phyloP scores from a whole-genome alignment of 2,888 invertebrate genomes.

The Boloria selene region DNA sequence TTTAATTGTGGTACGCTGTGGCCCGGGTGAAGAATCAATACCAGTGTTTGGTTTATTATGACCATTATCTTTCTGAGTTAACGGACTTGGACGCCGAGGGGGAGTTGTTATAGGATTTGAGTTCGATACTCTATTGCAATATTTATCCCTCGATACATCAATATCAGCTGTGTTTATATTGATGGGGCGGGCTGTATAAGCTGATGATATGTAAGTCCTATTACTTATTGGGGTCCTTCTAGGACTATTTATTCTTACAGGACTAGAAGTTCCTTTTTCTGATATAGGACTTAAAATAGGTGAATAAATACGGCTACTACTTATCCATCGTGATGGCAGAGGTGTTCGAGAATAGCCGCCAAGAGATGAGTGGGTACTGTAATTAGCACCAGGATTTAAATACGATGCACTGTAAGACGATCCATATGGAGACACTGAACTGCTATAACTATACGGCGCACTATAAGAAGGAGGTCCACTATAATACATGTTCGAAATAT shows the following conservation, averaged over 20 bases:
- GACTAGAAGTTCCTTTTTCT: slow-evolving; percentile 63
- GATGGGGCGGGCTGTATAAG: slow-evolving; percentile 83
- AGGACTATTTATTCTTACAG: slow-evolving; percentile 70
- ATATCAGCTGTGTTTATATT: slow-evolving; percentile 93
- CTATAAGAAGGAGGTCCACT: slow-evolving; percentile 77
- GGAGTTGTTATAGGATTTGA: slow-evolving; percentile 39
- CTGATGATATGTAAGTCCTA: slow-evolving; percentile 69
- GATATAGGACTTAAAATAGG: slow-evolving; percentile 89
- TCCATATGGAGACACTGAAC: slow-evolving; percentile 68
- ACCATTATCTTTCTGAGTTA: slow-evolving; percentile 60
- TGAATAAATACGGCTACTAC: slow-evolving; percentile 82
- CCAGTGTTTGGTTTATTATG: slow-evolving; percentile 74
- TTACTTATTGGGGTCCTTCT: slow-evolving; percentile 76
- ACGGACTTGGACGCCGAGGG: slow-evolving; percentile 49
- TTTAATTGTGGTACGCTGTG: slow-evolving; percentile 83
- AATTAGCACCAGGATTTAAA: slow-evolving; percentile 74
- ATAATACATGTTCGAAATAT: slow-evolving; percentile 83
- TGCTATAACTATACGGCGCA: slow-evolving; percentile 71
- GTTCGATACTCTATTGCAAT: slow-evolving; percentile 63
- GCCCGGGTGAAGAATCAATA: slow-evolving; percentile 69
- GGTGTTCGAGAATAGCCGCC: slow-evolving; percentile 81
- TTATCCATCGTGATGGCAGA: slow-evolving; percentile 66
- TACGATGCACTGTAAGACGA: slow-evolving; percentile 77
- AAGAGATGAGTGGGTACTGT: slow-evolving; percentile 77
- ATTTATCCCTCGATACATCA: slow-evolving; percentile 88